A percentile compares a stretch with the other conserved stretches of the same genome.
Conservation (phyloP, 2,113 vertebrate species). For the Bothrops jararaca region DNA sequence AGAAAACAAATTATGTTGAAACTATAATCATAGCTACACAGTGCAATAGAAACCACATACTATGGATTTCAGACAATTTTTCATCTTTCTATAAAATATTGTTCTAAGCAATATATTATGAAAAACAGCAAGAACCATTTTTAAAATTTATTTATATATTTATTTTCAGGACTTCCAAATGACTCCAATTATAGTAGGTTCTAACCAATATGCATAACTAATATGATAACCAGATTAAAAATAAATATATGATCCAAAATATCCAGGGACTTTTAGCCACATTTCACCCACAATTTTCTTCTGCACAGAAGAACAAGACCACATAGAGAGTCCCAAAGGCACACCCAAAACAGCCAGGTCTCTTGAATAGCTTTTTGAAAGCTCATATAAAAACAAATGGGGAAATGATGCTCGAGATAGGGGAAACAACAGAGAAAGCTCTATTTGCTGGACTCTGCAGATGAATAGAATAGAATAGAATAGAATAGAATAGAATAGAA, state of each 20-base stretch:
- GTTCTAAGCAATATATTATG: not conserved
- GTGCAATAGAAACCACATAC: not conserved
- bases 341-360: not conserved
- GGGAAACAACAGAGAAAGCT: not conserved
- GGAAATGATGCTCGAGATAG: not conserved
- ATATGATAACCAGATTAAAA: not conserved
- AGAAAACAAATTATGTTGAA: not conserved
- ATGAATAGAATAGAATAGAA: not conserved
- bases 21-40: not conserved
- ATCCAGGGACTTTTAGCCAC: not conserved
- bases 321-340: not conserved
- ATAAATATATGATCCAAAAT: not conserved
- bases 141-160: not conserved
- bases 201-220: not conserved
- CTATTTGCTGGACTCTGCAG: not conserved
- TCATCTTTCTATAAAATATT: not conserved
- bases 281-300: not conserved
- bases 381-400: not conserved
- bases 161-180: not conserved
- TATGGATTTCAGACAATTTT: not conserved
- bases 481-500: too few species aligned
- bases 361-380: not conserved
- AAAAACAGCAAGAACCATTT: not conserved
- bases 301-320: not conserved
- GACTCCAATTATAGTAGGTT: not conserved